Conservation (phyloP, 2,888 invertebrate genomes). For the Rhagonycha lutea region DNA sequence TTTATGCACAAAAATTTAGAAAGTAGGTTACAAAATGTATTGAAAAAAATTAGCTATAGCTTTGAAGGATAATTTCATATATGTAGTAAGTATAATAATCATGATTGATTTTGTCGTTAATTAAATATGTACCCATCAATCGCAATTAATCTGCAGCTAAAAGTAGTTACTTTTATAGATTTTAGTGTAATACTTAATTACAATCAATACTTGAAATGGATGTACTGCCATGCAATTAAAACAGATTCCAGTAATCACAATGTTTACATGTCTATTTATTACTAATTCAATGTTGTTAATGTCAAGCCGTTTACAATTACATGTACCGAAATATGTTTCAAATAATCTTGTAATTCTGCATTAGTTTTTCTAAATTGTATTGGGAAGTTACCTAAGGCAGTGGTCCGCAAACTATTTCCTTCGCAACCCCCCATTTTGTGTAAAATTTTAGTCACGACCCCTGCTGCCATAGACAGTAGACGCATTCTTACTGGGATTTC, state of each 20-base stretch:
- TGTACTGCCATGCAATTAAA: background rate
- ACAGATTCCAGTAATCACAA: background rate
- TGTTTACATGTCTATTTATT: background rate
- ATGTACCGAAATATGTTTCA: no score
- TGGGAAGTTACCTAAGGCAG: no score
- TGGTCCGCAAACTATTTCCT: no score
- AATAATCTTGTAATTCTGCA: no score
- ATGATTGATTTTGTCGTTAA: background rate
- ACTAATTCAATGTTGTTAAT: background rate
- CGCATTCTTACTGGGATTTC: no score
- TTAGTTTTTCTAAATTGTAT: no score
- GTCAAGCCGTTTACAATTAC: background rate
- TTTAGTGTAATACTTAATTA: background rate
- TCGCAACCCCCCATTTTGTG: no score
- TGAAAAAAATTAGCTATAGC: conserved; percentile 5
- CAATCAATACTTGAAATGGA: background rate
- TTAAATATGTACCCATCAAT: background rate
- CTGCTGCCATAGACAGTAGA: no score
- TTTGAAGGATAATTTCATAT: background rate
- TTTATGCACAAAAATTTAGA: conserved; percentile 21
- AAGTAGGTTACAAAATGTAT: conserved; percentile 15
- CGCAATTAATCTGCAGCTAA: background rate
- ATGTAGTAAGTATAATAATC: background rate
- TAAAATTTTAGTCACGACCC: no score
- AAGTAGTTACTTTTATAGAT: background rate